Evolutionary conservation across 2,888 invertebrate species (phyloP).

Genomic region (Ormyrus rosae): DNA sequence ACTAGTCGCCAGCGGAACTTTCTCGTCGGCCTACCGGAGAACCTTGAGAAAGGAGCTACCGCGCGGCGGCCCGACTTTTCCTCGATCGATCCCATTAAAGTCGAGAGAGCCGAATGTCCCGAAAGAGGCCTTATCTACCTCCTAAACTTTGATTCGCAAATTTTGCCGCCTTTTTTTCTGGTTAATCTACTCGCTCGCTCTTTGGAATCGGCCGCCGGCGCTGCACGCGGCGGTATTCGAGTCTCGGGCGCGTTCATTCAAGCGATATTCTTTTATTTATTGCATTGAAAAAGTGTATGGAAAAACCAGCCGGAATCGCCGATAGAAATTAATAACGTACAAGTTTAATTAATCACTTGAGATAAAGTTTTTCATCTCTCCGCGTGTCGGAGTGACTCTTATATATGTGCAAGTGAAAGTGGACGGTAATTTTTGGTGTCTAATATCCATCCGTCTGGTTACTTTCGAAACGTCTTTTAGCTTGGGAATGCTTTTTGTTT

Average conservation of each 20-base stretch:
- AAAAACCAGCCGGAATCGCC: no score
- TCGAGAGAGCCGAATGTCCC: neutral
- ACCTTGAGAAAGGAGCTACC: conserved; percentile 47
- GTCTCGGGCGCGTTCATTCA: neutral
- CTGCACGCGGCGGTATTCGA: no score
- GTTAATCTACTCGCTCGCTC: neutral
- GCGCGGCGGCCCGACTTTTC: conserved; percentile 27
- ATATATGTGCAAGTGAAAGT: neutral
- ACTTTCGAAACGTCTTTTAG: conserved; percentile 3
- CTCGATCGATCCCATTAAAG: conserved; percentile 26
- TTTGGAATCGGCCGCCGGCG: neutral
- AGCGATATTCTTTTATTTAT: no score
- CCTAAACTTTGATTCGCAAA: neutral
- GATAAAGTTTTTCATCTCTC: neutral
- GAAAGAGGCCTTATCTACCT: neutral
- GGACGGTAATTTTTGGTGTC: neutral
- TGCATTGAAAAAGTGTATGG: no score
- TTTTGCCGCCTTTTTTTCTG: neutral
- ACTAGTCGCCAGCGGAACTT: conserved; percentile 41
- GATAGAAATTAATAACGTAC: no score
- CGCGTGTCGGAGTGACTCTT: neutral
- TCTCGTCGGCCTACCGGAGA: conserved; percentile 51
- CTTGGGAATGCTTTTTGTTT: neutral
- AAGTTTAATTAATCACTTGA: neutral
- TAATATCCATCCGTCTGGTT: neutral